Conservation (phyloP, 2,113 vertebrate genomes). For the Phyllopteryx taeniolatus region DNA sequence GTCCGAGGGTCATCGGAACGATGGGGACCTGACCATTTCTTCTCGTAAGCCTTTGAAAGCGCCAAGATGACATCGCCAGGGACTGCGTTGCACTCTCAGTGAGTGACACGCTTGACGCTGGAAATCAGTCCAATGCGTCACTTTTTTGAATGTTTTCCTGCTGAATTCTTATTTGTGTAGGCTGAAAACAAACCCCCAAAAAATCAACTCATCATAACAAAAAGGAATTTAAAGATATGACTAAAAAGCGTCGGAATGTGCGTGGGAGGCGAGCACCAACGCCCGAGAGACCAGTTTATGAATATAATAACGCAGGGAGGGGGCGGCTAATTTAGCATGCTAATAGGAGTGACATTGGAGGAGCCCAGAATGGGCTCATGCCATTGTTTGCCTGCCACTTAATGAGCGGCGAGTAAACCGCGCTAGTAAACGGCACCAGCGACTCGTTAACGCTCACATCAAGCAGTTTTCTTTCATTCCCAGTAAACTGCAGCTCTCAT, state of each 20-base stretch:
- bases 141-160: background rate
- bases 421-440: slow-evolving; percentile 47
- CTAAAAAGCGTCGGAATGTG: background rate
- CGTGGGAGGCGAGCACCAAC: background rate
- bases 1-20: too few relatives aligned
- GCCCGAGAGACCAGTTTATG: background rate
- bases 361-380: background rate
- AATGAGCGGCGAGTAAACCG: slow-evolving; percentile 37
- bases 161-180: background rate
- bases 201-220: background rate
- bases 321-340: background rate
- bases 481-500: slow-evolving; percentile 33
- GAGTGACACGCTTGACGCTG: too few relatives aligned
- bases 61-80: too few relatives aligned
- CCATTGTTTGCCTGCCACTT: slow-evolving; percentile 25
- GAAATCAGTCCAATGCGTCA: background rate
- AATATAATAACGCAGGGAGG: background rate
- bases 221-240: background rate
- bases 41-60: too few relatives aligned
- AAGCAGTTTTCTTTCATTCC: slow-evolving; percentile 21
- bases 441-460: slow-evolving; percentile 56
- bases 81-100: too few relatives aligned
- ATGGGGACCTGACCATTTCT: too few relatives aligned
- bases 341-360: background rate
- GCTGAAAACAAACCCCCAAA: background rate